Evolutionary conservation across 2,888 invertebrate genomes (phyloP), one percentile per base, ranked within the genome.

Genomic region (Alitta virens): DNA sequence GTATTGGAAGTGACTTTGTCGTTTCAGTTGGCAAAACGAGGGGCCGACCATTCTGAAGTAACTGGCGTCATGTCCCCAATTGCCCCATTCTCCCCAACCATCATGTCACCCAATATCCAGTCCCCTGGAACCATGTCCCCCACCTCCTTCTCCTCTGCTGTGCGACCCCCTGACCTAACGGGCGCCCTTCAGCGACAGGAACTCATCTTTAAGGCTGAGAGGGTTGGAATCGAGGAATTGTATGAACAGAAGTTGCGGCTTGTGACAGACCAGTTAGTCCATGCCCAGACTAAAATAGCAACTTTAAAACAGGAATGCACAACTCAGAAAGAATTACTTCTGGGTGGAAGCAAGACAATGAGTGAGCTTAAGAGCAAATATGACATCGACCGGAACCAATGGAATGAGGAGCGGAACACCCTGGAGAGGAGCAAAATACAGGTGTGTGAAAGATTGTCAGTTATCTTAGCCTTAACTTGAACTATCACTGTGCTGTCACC

Each of bases 391-490:
- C 63, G 74, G 58, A 64, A 67, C 1, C 64, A 74, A 21, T 76
- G 75, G 72, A 73, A 75, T 24, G 75, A 76, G 3, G 78, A 80
- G 54, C 72, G 71, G 51, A 65, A 63, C 2, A 64, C 66, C 0
- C 64, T 77, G 14, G 72, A 72, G 58, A 67, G 69, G 24, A 73
- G 76, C 46, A 69, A 74, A 2, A 65, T 66, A 49, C 73, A 75
- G 75, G 77, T 76, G 50, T 53, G 42, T 5, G 12, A 12, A 12
- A 33, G 33, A n/a, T n/a, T n/a, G n/a, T n/a, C n/a, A n/a, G n/a
- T n/a, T n/a, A n/a, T n/a, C n/a, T n/a, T n/a, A n/a, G n/a, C n/a
- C n/a, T n/a, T n/a, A n/a, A n/a, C n/a, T n/a, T n/a, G n/a, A n/a
- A n/a, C n/a, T n/a, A n/a, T n/a, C n/a, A n/a, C n/a, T n/a, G n/a